Base-by-base conservation (phyloP, 2,888 invertebrate species). In the Rhagium mordax region DNA sequence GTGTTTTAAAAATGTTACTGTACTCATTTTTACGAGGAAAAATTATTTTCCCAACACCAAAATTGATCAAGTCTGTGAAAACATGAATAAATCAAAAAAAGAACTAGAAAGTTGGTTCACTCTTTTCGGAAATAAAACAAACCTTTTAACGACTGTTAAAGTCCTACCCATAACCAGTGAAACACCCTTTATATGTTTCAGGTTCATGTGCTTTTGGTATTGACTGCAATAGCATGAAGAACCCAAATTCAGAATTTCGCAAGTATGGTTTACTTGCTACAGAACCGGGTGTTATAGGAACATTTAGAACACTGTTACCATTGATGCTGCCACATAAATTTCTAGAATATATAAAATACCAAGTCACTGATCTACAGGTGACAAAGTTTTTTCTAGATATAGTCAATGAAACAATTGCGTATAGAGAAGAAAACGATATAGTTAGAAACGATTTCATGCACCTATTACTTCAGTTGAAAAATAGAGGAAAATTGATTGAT, bases 111-210 rank as follows among this genome's bases (percentile, higher is more conserved):
- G n/a, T n/a, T n/a, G n/a, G n/a, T n/a, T n/a, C n/a, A n/a, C n/a
- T n/a, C n/a, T n/a, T n/a, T n/a, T n/a, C n/a, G n/a, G n/a, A n/a
- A n/a, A n/a, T n/a, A n/a, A n/a, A n/a, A n/a, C n/a, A n/a, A n/a
- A n/a, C n/a, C n/a, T n/a, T n/a, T n/a, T n/a, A n/a, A n/a, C n/a
- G n/a, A n/a, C n/a, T n/a, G n/a, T n/a, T n/a, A n/a, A n/a, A n/a
- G n/a, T n/a, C n/a, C n/a, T n/a, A n/a, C n/a, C n/a, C n/a, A n/a
- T n/a, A n/a, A n/a, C n/a, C n/a, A n/a, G n/a, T n/a, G n/a, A n/a
- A n/a, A n/a, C n/a, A n/a, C n/a, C n/a, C n/a, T n/a, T 87, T 91
- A 91, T 78, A 89, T 91, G 3, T n/a, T n/a, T 90, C 91, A 20
- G 90, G 90, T 0, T 89, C 89, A 60, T 89, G 90, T 66, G 91